Evolutionary conservation across 2,113 vertebrate genomes (phyloP), one percentile per base, ranked within the genome.

Genomic region (Syngnathus scovelli): DNA sequence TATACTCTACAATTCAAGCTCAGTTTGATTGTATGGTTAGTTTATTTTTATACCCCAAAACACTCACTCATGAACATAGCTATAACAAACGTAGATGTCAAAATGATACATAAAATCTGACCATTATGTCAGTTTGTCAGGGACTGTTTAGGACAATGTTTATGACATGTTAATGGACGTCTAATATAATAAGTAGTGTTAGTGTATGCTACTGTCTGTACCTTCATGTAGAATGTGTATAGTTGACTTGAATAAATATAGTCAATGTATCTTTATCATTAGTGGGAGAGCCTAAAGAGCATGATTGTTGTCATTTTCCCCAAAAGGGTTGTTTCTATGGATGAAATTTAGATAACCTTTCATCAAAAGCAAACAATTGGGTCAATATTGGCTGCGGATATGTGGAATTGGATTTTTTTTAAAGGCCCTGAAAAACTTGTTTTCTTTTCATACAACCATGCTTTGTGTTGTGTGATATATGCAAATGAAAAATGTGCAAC

Each of bases 101-200:
- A 82, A 73, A 87, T 82, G 52, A 76, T 78, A 80, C 70, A 87
- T 79, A 46, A 81, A 84, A 88, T 80, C 83, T 90, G 89, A 71
- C 89, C 88, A 86, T 67, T 80, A 86, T 90, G 90, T 80, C 91
- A 90, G 89, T 78, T 82, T 77, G 89, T 92, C 91, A 92, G 90
- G 89, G 90, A 92, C 80, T 86, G 88, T 88, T 88, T 84, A 84
- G 84, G 27, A 33, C 27, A 33, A 83, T 82, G 83, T 81, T 77
- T 90, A 81, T 83, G 79, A 85, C 84, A 85, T 85, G 81, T 87
- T 79, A 78, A 77, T 85, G 78, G 80, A 79, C 68, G 76, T 90
- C 82, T 85, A 80, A 79, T 85, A 85, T 81, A 88, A 85, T 66
- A 72, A 83, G 75, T 87, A 86, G 80, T 89, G 75, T 80, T 86